Conservation (phyloP, 2,797 vertebrate genomes). For the Luscinia luscinia region DNA sequence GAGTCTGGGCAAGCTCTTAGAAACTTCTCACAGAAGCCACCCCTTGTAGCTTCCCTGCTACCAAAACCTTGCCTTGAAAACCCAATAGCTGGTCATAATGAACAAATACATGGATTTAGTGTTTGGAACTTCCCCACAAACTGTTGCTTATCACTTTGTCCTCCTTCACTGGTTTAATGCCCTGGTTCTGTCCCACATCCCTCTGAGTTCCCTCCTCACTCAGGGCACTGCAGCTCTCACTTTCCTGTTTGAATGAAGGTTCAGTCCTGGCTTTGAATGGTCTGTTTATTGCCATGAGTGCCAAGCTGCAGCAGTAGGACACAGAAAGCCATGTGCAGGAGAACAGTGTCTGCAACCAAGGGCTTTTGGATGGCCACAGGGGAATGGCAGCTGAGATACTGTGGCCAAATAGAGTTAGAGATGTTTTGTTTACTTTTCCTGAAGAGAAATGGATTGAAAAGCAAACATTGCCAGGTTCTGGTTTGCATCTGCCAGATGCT, state of each 20-base stretch:
- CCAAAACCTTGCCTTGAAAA: background rate
- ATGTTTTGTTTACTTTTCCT: background rate
- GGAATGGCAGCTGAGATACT: background rate
- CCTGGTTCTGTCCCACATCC: background rate
- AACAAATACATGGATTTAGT: background rate
- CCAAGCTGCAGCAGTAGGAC: background rate
- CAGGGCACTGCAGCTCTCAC: background rate
- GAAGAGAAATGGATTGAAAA: background rate
- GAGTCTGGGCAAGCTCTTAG: background rate
- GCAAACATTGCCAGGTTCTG: background rate
- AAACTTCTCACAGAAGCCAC: background rate
- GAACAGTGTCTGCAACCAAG: background rate
- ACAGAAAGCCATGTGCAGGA: background rate
- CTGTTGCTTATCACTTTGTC: background rate
- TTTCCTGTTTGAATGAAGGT: background rate
- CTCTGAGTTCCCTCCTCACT: background rate
- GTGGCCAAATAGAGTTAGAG: background rate
- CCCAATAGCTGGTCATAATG: background rate
- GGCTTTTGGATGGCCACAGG: background rate
- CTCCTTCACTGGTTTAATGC: background rate
- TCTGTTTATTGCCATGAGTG: background rate
- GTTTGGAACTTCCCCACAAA: background rate
- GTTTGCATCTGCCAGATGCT: background rate
- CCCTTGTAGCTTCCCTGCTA: no score
- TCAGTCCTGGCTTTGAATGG: background rate